These are phyloP conservation scores for Zootermopsis nevadensis DNA, from an alignment of 2,888 invertebrate genomes.

Conservation along the genomic window DNA sequence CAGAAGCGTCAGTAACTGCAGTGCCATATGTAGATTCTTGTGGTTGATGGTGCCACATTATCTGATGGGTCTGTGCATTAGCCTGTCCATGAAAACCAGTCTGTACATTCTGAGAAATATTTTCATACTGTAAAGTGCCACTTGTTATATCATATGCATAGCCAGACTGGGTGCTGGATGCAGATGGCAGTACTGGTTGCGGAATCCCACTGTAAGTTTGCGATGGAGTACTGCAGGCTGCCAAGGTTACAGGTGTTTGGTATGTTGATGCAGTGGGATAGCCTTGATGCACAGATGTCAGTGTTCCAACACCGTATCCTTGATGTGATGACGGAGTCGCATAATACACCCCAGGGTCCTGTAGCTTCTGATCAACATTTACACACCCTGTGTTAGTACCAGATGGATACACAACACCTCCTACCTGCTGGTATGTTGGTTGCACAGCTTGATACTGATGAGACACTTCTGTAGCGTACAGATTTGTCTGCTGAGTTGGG, in stretches of 20 bases:
- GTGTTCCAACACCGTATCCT: neutral
- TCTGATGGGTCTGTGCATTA: neutral
- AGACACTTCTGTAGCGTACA: slow-evolving; percentile 1
- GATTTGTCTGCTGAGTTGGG: neutral
- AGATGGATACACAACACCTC: neutral
- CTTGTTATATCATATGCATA: neutral
- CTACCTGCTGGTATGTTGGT: slow-evolving; percentile 49
- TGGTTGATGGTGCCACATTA: neutral
- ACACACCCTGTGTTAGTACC: neutral
- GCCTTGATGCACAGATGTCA: slow-evolving; percentile 6
- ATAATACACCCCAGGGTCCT: neutral
- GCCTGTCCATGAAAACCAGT: neutral
- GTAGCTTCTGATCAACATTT: neutral
- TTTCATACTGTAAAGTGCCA: neutral
- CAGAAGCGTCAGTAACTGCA: neutral
- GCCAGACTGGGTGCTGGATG: neutral
- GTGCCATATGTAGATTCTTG: neutral
- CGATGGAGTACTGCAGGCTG: neutral
- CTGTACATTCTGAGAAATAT: neutral
- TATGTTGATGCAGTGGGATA: neutral
- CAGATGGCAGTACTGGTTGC: neutral
- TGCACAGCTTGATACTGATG: slow-evolving; percentile 38
- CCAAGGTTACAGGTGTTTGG: neutral
- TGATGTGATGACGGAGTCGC: neutral
- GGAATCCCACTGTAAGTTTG: neutral